A percentile compares a stretch with the other conserved stretches of the same genome.
Conservation (phyloP, 2,113 vertebrate species). For the Aix galericulata region DNA sequence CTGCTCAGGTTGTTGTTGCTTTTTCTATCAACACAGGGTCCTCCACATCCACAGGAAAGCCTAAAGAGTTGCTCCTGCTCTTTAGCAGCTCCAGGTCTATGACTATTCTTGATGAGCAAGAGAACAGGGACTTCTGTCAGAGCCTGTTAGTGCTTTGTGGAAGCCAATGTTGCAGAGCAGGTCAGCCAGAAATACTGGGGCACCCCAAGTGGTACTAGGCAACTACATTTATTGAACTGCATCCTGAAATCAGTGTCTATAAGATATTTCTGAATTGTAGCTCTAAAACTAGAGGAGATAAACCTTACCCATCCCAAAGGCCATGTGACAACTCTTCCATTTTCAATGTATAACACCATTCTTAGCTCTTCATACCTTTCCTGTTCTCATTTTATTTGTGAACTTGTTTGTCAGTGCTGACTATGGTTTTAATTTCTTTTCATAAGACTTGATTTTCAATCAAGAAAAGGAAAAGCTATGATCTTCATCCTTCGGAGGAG, state of each 20-base stretch:
- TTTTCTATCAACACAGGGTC: neutral
- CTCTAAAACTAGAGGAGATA: neutral
- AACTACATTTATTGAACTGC: neutral
- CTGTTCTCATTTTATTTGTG: neutral
- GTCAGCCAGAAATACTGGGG: neutral
- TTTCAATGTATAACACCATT: neutral
- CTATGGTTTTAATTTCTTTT: neutral
- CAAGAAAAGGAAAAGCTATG: neutral
- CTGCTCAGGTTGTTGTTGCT: neutral
- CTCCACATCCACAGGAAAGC: neutral
- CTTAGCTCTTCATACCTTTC: neutral
- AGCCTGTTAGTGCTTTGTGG: neutral
- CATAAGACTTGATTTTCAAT: neutral
- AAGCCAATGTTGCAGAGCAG: neutral
- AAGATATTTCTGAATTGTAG: neutral
- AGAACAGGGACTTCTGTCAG: neutral
- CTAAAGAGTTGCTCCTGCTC: neutral
- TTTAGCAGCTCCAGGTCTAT: neutral
- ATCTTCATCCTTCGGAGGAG: neutral
- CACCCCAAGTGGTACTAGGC: neutral
- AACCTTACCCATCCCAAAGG: neutral
- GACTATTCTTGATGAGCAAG: neutral
- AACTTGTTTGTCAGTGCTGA: neutral
- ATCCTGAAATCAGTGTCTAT: neutral
- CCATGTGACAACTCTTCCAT: neutral